These are phyloP conservation scores for Athene cunicularia DNA, from an alignment of 2,113 vertebrate genomes.

Conservation along the genomic window DNA sequence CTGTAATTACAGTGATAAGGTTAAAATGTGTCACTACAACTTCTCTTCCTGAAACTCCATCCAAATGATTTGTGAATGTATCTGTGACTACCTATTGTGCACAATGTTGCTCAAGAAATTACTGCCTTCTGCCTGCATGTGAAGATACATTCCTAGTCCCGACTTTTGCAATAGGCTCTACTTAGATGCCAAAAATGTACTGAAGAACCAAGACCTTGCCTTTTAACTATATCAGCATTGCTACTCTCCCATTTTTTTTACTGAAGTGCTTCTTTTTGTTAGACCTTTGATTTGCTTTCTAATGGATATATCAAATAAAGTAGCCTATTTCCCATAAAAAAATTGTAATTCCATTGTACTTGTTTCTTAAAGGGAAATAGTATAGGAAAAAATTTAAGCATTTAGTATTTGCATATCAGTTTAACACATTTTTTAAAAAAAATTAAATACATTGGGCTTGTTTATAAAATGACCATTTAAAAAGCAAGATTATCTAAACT, in stretches of 20 bases:
- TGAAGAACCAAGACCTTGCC: background rate
- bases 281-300: background rate
- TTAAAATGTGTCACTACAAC: background rate
- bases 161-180: background rate
- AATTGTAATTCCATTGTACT: background rate
- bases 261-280: background rate
- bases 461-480: background rate
- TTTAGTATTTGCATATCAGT: background rate
- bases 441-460: background rate
- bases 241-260: background rate
- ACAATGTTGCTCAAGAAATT: background rate
- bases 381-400: background rate
- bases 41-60: background rate
- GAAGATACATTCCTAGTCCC: background rate
- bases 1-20: background rate
- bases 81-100: background rate
- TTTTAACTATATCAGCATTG: background rate
- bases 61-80: background rate
- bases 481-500: background rate
- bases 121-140: fast-evolving
- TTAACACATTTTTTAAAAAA: fast-evolving
- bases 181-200: background rate
- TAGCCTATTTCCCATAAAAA: background rate
- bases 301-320: background rate
- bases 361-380: background rate